Evolutionary conservation across 1,140 invertebrate species (phyloP).

Genomic region (Ceratitis capitata): DNA sequence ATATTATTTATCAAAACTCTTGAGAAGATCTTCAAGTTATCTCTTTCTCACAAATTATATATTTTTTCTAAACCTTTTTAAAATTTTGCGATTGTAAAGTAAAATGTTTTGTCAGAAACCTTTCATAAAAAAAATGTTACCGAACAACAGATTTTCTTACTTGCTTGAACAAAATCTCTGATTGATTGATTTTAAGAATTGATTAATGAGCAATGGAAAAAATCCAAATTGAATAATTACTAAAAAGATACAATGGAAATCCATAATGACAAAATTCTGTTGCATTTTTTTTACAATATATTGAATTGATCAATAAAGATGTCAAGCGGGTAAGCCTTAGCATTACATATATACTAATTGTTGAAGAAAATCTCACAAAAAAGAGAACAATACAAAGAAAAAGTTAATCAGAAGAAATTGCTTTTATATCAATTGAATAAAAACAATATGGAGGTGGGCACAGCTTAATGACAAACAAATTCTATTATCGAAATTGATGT

Average conservation of each 20-base stretch:
- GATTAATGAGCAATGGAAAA: constrained; percentile 5
- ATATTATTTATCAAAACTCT: too few relatives aligned
- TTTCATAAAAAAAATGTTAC: not conserved
- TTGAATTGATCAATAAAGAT: not conserved
- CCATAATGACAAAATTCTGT: not conserved
- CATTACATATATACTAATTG: not conserved
- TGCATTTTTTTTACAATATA: too few relatives aligned
- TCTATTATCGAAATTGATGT: too few relatives aligned
- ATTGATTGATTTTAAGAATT: not conserved
- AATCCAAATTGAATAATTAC: not conserved
- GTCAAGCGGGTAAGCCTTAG: not conserved
- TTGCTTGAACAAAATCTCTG: not conserved
- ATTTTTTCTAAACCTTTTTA: too few relatives aligned
- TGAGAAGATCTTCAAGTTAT: too few relatives aligned
- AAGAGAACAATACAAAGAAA: not conserved
- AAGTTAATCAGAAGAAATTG: not conserved
- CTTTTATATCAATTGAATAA: too few relatives aligned
- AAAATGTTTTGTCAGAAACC: too few relatives aligned
- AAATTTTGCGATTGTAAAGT: too few relatives aligned
- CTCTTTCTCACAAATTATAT: too few relatives aligned
- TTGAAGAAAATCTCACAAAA: not conserved
- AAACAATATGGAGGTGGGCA: too few relatives aligned
- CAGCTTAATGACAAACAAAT: too few relatives aligned
- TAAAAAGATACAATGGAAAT: not conserved
- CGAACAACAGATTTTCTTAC: not conserved